Evolutionary conservation across 2,888 invertebrate species (phyloP).

Genomic region (Dendrolimus houi): DNA sequence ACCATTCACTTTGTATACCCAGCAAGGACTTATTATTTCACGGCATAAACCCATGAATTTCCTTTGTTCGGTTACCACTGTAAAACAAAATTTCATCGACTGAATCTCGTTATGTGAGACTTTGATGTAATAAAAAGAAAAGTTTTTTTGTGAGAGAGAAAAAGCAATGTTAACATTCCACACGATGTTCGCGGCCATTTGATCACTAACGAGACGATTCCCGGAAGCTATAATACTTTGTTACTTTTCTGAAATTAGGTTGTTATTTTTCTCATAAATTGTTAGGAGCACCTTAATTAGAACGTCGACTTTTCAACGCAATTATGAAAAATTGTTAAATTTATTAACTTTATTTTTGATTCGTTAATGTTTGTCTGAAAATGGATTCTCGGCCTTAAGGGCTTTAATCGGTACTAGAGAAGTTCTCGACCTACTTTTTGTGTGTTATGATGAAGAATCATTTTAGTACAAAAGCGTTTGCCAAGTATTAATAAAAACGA

Average conservation of each 20-base stretch:
- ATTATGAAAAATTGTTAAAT: slow-evolving; percentile 17
- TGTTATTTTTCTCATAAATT: slow-evolving; percentile 46
- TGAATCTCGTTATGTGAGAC: slow-evolving; percentile 41
- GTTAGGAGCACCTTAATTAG: slow-evolving; percentile 33
- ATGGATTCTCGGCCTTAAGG: neutral
- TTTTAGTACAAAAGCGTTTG: no score
- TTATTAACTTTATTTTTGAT: neutral
- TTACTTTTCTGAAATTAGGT: slow-evolving; percentile 47
- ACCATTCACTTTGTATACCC: no score
- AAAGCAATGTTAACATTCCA: slow-evolving; percentile 54
- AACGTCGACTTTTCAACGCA: slow-evolving; percentile 23
- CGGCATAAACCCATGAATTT: slow-evolving; percentile 21
- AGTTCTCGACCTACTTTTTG: no score
- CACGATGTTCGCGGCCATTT: slow-evolving; percentile 46
- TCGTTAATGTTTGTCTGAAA: neutral
- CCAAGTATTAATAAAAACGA: no score
- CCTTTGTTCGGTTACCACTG: slow-evolving; percentile 23
- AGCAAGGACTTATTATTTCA: slow-evolving; percentile 12
- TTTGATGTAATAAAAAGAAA: slow-evolving; percentile 55
- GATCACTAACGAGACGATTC: slow-evolving; percentile 59
- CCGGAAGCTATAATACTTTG: slow-evolving; percentile 58
- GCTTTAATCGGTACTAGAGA: neutral
- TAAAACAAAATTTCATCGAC: slow-evolving; percentile 29
- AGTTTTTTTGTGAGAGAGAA: slow-evolving; percentile 33
- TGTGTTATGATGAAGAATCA: no score